A percentile compares a stretch with the other conserved stretches of the same genome.
These are phyloP conservation scores for Alauda arvensis DNA, from an alignment of 2,797 vertebrate species.

Conservation along the genomic window DNA sequence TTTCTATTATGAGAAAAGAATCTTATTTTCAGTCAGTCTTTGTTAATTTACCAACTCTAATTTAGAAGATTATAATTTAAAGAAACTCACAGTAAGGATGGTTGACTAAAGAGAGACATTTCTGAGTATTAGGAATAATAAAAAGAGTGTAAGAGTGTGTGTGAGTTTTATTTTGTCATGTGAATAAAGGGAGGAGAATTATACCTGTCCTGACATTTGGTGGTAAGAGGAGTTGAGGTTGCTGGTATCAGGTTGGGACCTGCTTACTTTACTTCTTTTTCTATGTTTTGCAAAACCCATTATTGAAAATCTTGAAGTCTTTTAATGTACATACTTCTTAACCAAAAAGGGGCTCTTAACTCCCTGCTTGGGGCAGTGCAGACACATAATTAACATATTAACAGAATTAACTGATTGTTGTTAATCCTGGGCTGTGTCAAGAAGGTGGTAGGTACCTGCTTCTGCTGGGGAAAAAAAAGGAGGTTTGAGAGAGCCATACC, in stretches of 20 bases:
- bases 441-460: neutral
- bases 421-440: neutral
- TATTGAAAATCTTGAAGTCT: neutral
- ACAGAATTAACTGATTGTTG: neutral
- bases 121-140: neutral
- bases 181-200: neutral
- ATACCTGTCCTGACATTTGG: neutral
- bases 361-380: neutral
- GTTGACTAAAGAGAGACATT: neutral
- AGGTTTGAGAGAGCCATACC: rapidly evolving
- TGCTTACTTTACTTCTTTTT: neutral
- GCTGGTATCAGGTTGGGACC: neutral
- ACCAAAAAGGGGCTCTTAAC: neutral
- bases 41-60: neutral
- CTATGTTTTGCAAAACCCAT: neutral
- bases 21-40: neutral
- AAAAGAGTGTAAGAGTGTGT: neutral
- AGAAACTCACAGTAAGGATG: neutral
- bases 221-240: neutral
- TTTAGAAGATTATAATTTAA: neutral
- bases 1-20: neutral
- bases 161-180: neutral
- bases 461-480: neutral
- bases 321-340: neutral
- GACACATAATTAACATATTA: neutral